Percentiles rank a stretch among this genome's conserved stretches.
phyloP scores from a whole-genome alignment of 2,888 invertebrate species.

The Rhaphigaster nebulosa region DNA sequence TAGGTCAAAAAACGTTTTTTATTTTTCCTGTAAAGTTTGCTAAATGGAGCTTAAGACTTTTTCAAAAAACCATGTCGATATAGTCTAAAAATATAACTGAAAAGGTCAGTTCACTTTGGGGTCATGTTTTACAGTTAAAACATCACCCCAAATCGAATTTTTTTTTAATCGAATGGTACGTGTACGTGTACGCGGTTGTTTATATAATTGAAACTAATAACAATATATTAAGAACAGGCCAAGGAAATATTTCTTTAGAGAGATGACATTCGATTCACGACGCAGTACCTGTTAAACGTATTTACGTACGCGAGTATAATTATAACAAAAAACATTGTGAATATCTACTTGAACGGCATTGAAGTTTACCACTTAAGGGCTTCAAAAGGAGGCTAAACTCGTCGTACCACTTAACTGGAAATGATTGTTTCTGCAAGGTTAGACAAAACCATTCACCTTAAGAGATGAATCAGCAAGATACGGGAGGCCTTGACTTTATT shows the following conservation, averaged over 20 bases:
- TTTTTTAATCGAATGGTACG: too few species aligned
- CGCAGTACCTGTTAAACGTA: background rate
- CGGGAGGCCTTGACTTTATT: conserved; percentile 1
- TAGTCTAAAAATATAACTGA: too few species aligned
- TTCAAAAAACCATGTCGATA: too few species aligned
- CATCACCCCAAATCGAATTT: too few species aligned
- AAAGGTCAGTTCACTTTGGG: too few species aligned
- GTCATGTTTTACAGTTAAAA: too few species aligned
- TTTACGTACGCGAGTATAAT: background rate
- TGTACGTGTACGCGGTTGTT: too few species aligned
- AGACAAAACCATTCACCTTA: conserved; percentile 27
- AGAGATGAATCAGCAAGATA: background rate
- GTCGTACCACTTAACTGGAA: conserved; percentile 12
- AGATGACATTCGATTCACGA: background rate
- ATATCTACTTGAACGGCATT: background rate
- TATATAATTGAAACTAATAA: too few species aligned
- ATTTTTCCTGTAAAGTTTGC: too few species aligned
- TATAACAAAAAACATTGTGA: background rate
- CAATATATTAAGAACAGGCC: background rate
- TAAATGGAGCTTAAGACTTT: too few species aligned
- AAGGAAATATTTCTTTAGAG: background rate
- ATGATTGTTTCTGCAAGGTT: conserved; percentile 29
- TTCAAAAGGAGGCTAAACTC: conserved; percentile 13
- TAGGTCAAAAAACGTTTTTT: too few species aligned
- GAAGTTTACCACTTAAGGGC: background rate